phyloP scores from a whole-genome alignment of 2,797 vertebrate genomes.

The Ptychadena robeensis region DNA sequence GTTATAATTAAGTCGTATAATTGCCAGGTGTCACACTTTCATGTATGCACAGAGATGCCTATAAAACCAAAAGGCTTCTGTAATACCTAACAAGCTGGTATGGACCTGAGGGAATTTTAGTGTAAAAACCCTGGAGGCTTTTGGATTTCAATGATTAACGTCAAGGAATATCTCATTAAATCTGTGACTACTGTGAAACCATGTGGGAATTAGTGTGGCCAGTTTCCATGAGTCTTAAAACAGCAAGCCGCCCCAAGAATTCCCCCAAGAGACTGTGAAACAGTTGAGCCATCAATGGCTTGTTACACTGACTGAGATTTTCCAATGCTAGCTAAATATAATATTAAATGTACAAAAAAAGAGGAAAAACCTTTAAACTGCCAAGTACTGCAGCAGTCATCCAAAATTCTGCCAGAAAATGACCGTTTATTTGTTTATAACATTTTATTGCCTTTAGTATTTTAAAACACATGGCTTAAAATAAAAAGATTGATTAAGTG shows the following conservation, averaged over 20 bases:
- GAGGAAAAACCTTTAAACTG: conserved; percentile 4
- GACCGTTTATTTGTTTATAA: conserved; percentile 4
- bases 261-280: neutral
- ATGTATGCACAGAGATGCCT: neutral
- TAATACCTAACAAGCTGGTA: neutral
- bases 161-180: conserved; percentile 29
- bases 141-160: conserved; percentile 20
- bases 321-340: conserved; percentile 1
- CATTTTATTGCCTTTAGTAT: neutral
- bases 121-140: neutral
- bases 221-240: conserved; percentile 16
- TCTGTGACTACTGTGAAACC: conserved; percentile 16
- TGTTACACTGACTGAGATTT: conserved; percentile 1
- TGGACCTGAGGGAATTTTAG: conserved; percentile 10
- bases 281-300: conserved; percentile 4
- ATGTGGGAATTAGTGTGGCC: neutral
- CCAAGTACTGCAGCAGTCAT: conserved; percentile 1
- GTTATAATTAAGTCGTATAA: neutral
- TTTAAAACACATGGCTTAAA: neutral
- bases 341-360: neutral
- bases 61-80: neutral
- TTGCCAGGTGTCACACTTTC: neutral
- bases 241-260: conserved; percentile 16
- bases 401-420: neutral
- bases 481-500: conserved; percentile 1